A percentile compares a stretch with the other conserved stretches of the same genome.
These are phyloP conservation scores for Eupsittula cactorum DNA, from an alignment of 2,113 vertebrate species.

Conservation along the genomic window DNA sequence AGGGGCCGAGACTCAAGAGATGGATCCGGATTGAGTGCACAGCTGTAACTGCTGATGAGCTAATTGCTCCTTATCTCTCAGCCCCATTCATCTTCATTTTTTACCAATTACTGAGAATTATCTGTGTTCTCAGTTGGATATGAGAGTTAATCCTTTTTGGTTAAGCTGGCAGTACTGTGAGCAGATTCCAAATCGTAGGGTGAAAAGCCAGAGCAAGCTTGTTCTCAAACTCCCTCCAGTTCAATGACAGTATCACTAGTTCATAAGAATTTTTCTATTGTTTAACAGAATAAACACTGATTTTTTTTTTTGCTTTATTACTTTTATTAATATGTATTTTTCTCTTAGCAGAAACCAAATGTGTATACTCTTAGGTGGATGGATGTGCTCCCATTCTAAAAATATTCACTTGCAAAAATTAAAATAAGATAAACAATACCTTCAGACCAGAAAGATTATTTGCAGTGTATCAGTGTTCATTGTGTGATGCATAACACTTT, in stretches of 20 bases:
- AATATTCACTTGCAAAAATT: background rate
- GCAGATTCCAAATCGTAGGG: conserved; percentile 94
- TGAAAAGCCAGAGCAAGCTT: conserved; percentile 87
- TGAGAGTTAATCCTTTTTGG: conserved; percentile 99
- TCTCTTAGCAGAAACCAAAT: background rate
- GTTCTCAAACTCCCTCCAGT: conserved; percentile 85
- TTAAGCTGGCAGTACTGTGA: conserved; percentile 99
- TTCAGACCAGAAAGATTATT: background rate
- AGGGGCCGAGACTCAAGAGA: conserved; percentile 96
- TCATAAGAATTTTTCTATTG: conserved; percentile 74
- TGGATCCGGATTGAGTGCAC: conserved; percentile 97
- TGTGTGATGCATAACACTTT: background rate
- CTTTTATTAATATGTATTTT: conserved; percentile 7
- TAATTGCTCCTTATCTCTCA: conserved; percentile 99
- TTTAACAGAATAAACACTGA: conserved; percentile 64
- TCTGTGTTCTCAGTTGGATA: conserved; percentile 99
- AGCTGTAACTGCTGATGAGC: conserved; percentile 99
- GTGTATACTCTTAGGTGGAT: background rate
- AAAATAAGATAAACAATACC: background rate
- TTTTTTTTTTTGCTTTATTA: background rate
- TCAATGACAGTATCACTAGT: conserved; percentile 81
- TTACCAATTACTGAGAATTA: conserved; percentile 99
- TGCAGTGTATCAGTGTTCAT: background rate
- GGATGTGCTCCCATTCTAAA: background rate
- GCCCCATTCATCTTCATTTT: conserved; percentile 99